These are phyloP conservation scores for Chaenogobius annularis DNA, from an alignment of 2,113 vertebrate species.

Conservation along the genomic window DNA sequence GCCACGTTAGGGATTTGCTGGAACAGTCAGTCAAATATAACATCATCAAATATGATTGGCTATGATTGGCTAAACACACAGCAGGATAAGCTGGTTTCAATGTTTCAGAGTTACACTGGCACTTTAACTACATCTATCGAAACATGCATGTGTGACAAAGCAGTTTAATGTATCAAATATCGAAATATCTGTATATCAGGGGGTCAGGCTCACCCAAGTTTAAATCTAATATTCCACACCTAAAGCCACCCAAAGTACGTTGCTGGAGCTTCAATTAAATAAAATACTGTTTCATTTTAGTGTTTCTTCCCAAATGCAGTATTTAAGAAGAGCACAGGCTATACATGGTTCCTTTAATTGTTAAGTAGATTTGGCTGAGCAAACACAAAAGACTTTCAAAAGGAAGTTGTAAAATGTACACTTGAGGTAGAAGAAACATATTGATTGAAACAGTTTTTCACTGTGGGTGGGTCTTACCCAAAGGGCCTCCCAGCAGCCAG, in stretches of 20 bases:
- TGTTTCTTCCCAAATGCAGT: no score
- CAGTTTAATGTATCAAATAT: not conserved
- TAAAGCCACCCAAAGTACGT: no score
- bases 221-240: no score
- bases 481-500: constrained; percentile 62
- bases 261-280: no score
- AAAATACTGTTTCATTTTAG: no score
- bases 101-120: not conserved
- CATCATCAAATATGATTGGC: not conserved
- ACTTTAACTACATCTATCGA: not conserved
- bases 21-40: not conserved
- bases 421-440: not conserved
- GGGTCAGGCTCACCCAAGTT: no score
- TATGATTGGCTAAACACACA: not conserved
- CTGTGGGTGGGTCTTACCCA: constrained; percentile 53
- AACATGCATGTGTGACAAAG: no score
- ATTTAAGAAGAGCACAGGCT: no score
- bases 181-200: no score
- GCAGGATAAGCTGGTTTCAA: not conserved
- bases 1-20: not conserved
- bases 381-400: no score
- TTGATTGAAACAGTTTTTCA: not conserved
- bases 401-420: not conserved
- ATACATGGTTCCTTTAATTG: no score
- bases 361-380: no score